Base-by-base conservation (phyloP, 2,888 invertebrate species). In the Lepidochrysops patricia region DNA sequence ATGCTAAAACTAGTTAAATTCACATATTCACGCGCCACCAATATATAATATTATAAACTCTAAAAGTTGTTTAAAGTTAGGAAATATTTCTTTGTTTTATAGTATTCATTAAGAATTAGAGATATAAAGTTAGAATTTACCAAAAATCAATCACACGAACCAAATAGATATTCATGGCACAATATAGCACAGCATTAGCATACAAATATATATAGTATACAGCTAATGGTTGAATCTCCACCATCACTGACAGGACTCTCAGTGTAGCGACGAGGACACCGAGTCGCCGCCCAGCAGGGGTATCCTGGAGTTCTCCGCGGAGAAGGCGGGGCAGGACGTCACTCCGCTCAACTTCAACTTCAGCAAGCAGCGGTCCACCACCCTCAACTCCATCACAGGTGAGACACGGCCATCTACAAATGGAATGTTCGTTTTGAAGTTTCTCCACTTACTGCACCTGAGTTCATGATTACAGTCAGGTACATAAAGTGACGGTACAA, bases 291-390 rank as follows among this genome's bases (percentile, higher is more conserved):
- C 82, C 1, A 93, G 94, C 60, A 92, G 94, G 63, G 94, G 94
- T 49, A 94, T 94, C 69, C 82, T 97, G 59, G 96, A 97, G 80
- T 96, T 97, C 81, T 93, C 94, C 25, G 94, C 97, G 0, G 94
- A 95, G 66, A 96, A 96, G 76, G 96, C 96, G 0, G 96, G 96
- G 0, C 94, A 93, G 73, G 96, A 97, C 75, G 95, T 96, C 60
- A 96, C 96, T 1, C 96, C 96, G 0, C 91, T 96, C 66, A 96
- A 96, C 80, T 91, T 95, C 69, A 93, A 94, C 73, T 96, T 95
- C 74, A 92, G 92, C 68, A 93, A 93, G 73, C 91, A 92, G 68
- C 84, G 93, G 67, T 93, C 93, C 64, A 93, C 94, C 12, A 93
- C 94, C 0, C 88, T 94, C 63, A 94, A 94, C 79, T 94, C 94